These are phyloP conservation scores for Epiblema foenella DNA, from an alignment of 2,888 invertebrate genomes.

Conservation along the genomic window DNA sequence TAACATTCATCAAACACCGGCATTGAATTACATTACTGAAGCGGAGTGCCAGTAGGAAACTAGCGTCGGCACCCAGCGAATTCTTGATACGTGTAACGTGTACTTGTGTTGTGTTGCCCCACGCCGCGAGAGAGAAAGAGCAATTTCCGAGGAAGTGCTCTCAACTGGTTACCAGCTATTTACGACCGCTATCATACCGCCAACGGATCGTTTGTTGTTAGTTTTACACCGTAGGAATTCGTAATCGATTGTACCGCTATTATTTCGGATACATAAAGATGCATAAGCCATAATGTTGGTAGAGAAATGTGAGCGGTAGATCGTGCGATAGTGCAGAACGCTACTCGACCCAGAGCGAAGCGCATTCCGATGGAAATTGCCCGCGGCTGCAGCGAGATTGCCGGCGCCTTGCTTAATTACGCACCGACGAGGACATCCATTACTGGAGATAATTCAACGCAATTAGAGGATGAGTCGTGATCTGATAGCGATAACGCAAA, in stretches of 20 bases:
- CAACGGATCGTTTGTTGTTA: conserved; percentile 52
- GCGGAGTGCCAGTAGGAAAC: conserved; percentile 34
- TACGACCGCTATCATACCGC: conserved; percentile 54
- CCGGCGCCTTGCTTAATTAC: conserved; percentile 66
- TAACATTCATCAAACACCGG: conserved; percentile 63
- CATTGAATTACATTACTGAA: conserved; percentile 60
- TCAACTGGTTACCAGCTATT: conserved; percentile 56
- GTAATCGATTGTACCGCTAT: conserved; percentile 51
- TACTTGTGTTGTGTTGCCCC: conserved; percentile 40
- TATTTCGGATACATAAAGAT: conserved; percentile 40
- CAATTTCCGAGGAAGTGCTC: conserved; percentile 70
- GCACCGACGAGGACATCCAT: conserved; percentile 75
- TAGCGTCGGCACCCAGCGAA: conserved; percentile 49
- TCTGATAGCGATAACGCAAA: conserved; percentile 55
- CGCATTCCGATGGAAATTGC: conserved; percentile 76
- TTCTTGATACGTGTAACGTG: conserved; percentile 53
- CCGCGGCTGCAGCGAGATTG: conserved; percentile 65
- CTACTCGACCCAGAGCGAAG: conserved; percentile 58
- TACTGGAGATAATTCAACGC: conserved; percentile 77
- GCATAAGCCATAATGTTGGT: conserved; percentile 22
- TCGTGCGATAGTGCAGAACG: conserved; percentile 68
- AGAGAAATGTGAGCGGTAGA: conserved; percentile 40
- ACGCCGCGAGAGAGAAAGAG: conserved; percentile 54
- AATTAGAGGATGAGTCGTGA: conserved; percentile 75
- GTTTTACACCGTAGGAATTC: conserved; percentile 41